phyloP scores from a whole-genome alignment of 2,113 vertebrate genomes.

The Recurvirostra avosetta region DNA sequence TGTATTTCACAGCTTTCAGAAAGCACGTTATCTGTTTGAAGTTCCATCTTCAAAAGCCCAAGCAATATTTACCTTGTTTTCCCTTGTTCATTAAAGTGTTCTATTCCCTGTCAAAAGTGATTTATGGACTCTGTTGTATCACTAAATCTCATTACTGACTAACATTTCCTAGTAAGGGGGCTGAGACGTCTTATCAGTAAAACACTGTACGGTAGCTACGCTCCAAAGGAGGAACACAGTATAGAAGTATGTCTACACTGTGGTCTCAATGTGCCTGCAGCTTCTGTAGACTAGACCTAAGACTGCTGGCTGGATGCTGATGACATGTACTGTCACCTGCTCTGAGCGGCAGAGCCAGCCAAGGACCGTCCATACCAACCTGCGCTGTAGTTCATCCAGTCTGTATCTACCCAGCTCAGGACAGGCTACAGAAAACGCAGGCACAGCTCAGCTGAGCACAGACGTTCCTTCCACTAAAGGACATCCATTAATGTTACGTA shows the following conservation, averaged over 20 bases:
- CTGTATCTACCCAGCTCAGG: not conserved
- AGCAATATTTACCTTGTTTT: not conserved
- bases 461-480: not conserved
- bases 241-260: rapidly evolving
- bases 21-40: not conserved
- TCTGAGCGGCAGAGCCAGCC: not conserved
- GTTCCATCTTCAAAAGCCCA: not conserved
- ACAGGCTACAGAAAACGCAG: not conserved
- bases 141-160: not conserved
- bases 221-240: not conserved
- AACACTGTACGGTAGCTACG: not conserved
- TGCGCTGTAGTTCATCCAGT: not conserved
- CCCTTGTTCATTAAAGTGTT: not conserved
- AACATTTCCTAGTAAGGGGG: not conserved
- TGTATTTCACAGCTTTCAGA: not conserved
- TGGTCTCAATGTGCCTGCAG: not conserved
- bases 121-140: not conserved
- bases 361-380: not conserved
- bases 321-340: not conserved
- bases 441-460: not conserved
- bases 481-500: not conserved
- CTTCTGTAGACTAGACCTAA: not conserved
- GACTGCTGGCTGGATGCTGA: not conserved
- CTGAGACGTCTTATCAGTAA: not conserved
- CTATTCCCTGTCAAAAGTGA: not conserved